Percentiles rank a stretch among this genome's conserved stretches.
Evolutionary conservation across 2,888 invertebrate species (phyloP).

Genomic region (Thumatha senex): DNA sequence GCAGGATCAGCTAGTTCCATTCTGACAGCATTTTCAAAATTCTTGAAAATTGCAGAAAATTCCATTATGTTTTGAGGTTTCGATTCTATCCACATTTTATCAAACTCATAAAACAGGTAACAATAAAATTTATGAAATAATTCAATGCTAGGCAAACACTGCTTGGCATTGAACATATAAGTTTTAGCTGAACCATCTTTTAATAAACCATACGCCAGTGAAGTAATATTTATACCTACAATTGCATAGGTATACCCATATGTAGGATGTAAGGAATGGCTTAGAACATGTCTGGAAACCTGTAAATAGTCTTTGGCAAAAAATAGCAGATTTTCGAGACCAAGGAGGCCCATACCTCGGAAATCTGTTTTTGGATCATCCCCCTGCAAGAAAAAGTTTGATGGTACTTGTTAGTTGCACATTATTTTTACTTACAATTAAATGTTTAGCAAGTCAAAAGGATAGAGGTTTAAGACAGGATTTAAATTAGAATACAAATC

Average conservation of each 20-base stretch:
- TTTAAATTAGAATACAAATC: too few species aligned
- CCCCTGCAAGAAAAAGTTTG: conserved; percentile 86
- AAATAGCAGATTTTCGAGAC: conserved; percentile 94
- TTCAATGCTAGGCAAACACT: conserved; percentile 85
- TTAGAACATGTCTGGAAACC: conserved; percentile 91
- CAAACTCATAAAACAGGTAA: conserved; percentile 96
- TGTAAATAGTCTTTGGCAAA: conserved; percentile 92
- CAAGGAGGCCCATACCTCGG: conserved; percentile 98
- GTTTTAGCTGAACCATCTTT: conserved; percentile 93
- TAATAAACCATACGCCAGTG: conserved; percentile 92
- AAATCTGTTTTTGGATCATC: conserved; percentile 99
- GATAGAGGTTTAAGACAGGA: too few species aligned
- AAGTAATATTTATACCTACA: conserved; percentile 97
- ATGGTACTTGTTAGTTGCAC: neutral
- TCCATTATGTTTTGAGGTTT: conserved; percentile 98
- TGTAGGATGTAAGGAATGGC: conserved; percentile 94
- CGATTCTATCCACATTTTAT: conserved; percentile 96
- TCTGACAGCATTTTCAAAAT: conserved; percentile 91
- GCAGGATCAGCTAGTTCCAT: conserved; percentile 86
- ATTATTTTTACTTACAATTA: too few species aligned
- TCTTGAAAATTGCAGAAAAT: conserved; percentile 93
- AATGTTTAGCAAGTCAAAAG: too few species aligned
- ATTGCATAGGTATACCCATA: conserved; percentile 96
- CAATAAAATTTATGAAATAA: conserved; percentile 97
- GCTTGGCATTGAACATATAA: conserved; percentile 94